Base-by-base conservation (phyloP, 2,113 vertebrate species). In the Prunella fulvescens region DNA sequence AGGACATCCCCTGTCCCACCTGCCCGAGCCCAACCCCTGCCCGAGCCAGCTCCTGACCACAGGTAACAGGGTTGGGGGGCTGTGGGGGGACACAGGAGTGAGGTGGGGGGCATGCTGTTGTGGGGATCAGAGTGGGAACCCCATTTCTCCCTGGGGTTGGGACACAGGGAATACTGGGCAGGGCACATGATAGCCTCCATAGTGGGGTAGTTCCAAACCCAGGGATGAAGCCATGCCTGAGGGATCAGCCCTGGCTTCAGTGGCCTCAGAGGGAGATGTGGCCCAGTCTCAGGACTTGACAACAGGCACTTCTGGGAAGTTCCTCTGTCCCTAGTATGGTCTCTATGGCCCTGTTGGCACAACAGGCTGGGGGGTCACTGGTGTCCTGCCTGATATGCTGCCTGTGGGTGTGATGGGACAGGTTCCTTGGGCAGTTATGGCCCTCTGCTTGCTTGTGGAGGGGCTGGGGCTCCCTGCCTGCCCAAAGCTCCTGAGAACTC, bases 21-120 rank as follows among this genome's bases (percentile, higher is more conserved):
- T 4, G 69, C 89, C 35, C 2, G 69, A 53, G 70, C 97, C 74
- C 53, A 98, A 96, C 14, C 97, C 98, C 90, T 98, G 98, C 96
- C 97, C 98, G 53, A 98, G 98, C 17, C 98, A 98, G 88, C 98
- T 99, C 70, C 98, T 99, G 54, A 98, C 98, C 26, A 71, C 98
- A 90, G 97, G 98, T 98, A 89, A 97, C 39, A 8, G 7, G 14
- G 51, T 3, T 0, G 7, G 23, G 23, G 47, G 70, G 62, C 12
- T 11, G 4, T 1, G 3, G 18, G 15, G 74, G 31, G 29, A 35
- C 7, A 14, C 10, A 13, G 29, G 29, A 58, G 8, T 3, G 7
- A 66, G 54, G 7, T 0, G 13, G 28, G 35, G 26, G 17, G 35
- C 23, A 42, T n/a, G 61, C 9, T 76, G 1, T 9, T 45, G n/a